Evolutionary conservation across 2,797 vertebrate genomes (phyloP), one percentile per base, ranked within the genome.

Genomic region (Lepus oiostolus): DNA sequence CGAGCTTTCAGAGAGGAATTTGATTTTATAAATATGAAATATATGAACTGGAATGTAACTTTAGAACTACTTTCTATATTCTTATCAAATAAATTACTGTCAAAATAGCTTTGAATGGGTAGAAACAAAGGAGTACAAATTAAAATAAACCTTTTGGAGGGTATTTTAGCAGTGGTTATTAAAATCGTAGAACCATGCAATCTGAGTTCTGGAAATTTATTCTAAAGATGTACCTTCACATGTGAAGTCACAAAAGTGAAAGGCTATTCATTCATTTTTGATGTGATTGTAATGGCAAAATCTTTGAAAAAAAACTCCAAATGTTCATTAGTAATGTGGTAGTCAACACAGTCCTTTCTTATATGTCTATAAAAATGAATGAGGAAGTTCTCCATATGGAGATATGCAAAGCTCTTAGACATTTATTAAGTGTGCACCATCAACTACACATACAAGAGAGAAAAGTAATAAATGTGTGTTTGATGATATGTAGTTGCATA

Each of bases 11-110:
- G 54, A 82, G 63, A 52, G 47, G 76, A 85, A 52, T 87, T 93
- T 68, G 67, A 85, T 63, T 88, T 95, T 80, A 85, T 83, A 82
- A 91, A 92, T 81, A 85, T 88, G 75, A 77, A 90, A 54, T 85
- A 10, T 30, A 17, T 82, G 35, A 89, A 35, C 62, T 75, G 21
- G 50, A 54, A 67, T 47, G 3, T 93, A 85, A 60, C 52, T 85
- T 47, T 47, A 47, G 42, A 47, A 47, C 24, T 21, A 8, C 10
- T 47, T 47, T 47, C 42, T 47, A 9, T 47, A 47, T 47, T 87
- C n/a, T 92, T 80, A 82, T n/a, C 35, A 70, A 88, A 63, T 75
- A 35, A 79, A 71, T 86, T 82, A 42, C 85, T 90, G 94, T 92
- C 38, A 63, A 47, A 75, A 90, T 94, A 89, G 63, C 24, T 95